Base-by-base conservation (phyloP, 2,113 vertebrate species). In the Dinomys branickii region DNA sequence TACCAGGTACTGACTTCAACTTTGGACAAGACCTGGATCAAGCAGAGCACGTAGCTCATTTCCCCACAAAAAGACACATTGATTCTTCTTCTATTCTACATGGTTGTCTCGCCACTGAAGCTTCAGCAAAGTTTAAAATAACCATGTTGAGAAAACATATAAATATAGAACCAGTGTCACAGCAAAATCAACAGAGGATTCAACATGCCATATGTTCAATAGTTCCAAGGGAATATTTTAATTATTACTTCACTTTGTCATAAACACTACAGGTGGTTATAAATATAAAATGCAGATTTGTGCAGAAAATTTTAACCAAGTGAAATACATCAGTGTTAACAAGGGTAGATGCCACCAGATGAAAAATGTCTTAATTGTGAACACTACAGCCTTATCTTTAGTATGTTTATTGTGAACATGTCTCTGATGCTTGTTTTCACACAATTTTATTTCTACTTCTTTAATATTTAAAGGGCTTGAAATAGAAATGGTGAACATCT, bases 81-180 rank as follows among this genome's bases (percentile, higher is more conserved):
- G 2, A 96, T 73, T 63, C 24, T 80, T 59, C 26, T 93, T 97
- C 59, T 44, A 82, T 97, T 97, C 56, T 97, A 94, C 98, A 95
- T 78, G 83, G 89, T 12, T 97, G 67, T 94, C 90, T 97, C 56
- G 93, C 78, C 71, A 83, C 63, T 63, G 89, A 98, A 98, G 89
- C 84, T 97, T 93, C 26, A 98, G 90, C 95, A 97, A 97, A 88
- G 97, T 96, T 97, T 94, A 98, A 98, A 98, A 98, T 98, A 98
- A 95, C 75, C 93, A 86, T 94, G 94, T 97, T 97, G 58, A 97
- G 95, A 98, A 94, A 97, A 97, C 97, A 94, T 90, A 84, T 3
- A 47, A 97, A 97, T 61, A 96, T 82, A 95, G 98, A 97, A 96
- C 14, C 44, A 97, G 67, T 95, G 84, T 87, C 85, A 98, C 58